These are phyloP conservation scores for Trichacis sp. DNA, from an alignment of 2,888 invertebrate genomes.

Conservation along the genomic window DNA sequence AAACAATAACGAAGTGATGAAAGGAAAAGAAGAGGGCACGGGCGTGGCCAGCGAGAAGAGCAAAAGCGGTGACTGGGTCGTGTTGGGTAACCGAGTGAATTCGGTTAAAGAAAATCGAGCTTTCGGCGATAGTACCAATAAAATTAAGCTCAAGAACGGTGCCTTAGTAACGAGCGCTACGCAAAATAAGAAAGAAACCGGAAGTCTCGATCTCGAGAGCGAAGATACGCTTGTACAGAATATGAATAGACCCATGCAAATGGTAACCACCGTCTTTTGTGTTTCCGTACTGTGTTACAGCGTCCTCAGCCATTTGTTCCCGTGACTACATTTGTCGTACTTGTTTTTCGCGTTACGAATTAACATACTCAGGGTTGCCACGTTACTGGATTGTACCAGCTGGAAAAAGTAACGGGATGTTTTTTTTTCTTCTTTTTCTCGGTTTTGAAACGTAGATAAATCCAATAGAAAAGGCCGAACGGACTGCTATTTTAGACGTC, in stretches of 20 bases:
- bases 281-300: slow-evolving; percentile 68
- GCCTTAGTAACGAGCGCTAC: slow-evolving; percentile 50
- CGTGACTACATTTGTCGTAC: slow-evolving; percentile 49
- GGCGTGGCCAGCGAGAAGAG: slow-evolving; percentile 30
- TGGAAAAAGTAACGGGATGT: no score
- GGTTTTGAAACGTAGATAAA: no score
- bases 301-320: slow-evolving; percentile 66
- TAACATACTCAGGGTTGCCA: slow-evolving; percentile 21
- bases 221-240: slow-evolving; percentile 52
- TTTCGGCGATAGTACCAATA: slow-evolving; percentile 32
- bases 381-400: slow-evolving; percentile 24
- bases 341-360: slow-evolving; percentile 14
- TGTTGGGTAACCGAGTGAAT: slow-evolving; percentile 38
- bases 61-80: slow-evolving; percentile 28
- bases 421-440: no score
- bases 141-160: slow-evolving; percentile 49
- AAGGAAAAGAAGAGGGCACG: slow-evolving; percentile 49
- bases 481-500: no score
- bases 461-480: no score
- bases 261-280: slow-evolving; percentile 69
- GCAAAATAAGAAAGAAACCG: slow-evolving; percentile 50
- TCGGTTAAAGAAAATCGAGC: slow-evolving; percentile 42
- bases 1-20: slow-evolving; percentile 48
- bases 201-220: slow-evolving; percentile 33
- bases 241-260: slow-evolving; percentile 65